A percentile compares a stretch with the other conserved stretches of the same genome.
phyloP scores from a whole-genome alignment of 2,797 vertebrate species.

The Lagodon rhomboides region DNA sequence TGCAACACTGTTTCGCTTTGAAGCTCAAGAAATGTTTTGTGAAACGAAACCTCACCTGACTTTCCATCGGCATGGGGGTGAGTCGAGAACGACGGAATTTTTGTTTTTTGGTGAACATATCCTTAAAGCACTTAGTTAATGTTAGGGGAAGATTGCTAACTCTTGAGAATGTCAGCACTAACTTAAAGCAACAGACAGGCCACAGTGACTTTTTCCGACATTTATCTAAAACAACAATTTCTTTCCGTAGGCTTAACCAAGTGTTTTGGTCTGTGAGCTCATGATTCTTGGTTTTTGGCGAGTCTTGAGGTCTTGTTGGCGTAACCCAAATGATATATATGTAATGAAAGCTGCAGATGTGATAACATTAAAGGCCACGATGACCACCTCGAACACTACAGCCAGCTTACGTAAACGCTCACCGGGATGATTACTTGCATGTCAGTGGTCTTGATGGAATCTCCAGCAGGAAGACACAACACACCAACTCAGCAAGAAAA shows the following conservation, averaged over 20 bases:
- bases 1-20: too few species aligned
- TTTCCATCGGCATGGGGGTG: too few species aligned
- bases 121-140: background rate
- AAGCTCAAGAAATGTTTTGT: too few species aligned
- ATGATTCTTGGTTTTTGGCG: background rate
- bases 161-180: background rate
- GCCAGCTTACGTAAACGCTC: background rate
- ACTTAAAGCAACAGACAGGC: background rate
- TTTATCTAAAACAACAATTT: background rate
- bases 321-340: too few species aligned
- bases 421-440: background rate
- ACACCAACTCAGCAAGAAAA: slow-evolving; percentile 17
- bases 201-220: background rate
- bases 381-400: background rate
- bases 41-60: too few species aligned
- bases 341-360: too few species aligned
- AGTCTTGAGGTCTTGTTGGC: too few species aligned
- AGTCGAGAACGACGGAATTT: too few species aligned
- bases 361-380: background rate
- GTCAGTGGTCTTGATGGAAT: background rate
- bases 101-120: too few species aligned
- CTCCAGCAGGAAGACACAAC: background rate
- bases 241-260: background rate
- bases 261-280: background rate
- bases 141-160: background rate